Evolutionary conservation across 2,797 vertebrate species (phyloP).

Genomic region (Myiotriccus ornatus): DNA sequence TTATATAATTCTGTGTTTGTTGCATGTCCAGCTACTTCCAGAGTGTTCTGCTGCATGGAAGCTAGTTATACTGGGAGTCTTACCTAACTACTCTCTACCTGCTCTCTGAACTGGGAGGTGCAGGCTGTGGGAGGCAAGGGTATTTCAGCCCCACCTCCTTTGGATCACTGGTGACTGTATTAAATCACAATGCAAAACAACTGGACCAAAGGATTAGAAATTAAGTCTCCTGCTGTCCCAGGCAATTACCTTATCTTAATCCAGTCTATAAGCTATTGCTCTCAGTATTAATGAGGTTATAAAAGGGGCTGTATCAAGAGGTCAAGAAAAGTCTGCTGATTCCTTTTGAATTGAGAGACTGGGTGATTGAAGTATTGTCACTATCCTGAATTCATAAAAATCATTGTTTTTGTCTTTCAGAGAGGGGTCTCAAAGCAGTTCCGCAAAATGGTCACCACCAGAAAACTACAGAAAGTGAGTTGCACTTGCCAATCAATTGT

Average conservation of each 20-base stretch:
- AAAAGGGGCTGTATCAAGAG: background rate
- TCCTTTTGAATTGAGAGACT: background rate
- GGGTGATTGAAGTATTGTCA: background rate
- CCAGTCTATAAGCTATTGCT: background rate
- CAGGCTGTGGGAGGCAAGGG: background rate
- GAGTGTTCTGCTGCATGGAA: background rate
- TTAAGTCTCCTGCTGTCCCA: background rate
- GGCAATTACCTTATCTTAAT: background rate
- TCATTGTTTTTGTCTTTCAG: conserved; percentile 67
- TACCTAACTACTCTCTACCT: background rate
- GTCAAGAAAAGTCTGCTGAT: background rate
- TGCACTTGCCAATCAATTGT: background rate
- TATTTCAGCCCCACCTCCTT: background rate
- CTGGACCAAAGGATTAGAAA: background rate
- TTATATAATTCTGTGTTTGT: conserved; percentile 15
- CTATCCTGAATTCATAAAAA: background rate
- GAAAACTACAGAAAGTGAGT: conserved; percentile 98
- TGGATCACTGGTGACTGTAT: background rate
- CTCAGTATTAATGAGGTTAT: background rate
- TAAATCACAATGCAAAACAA: background rate
- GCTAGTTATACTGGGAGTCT: background rate
- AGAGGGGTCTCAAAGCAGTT: conserved; percentile 71
- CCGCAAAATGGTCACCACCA: conserved; percentile 94
- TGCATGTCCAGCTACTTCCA: background rate
- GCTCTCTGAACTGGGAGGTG: background rate